Conservation (phyloP, 2,113 vertebrate genomes). For the Bolborhynchus lineola region DNA sequence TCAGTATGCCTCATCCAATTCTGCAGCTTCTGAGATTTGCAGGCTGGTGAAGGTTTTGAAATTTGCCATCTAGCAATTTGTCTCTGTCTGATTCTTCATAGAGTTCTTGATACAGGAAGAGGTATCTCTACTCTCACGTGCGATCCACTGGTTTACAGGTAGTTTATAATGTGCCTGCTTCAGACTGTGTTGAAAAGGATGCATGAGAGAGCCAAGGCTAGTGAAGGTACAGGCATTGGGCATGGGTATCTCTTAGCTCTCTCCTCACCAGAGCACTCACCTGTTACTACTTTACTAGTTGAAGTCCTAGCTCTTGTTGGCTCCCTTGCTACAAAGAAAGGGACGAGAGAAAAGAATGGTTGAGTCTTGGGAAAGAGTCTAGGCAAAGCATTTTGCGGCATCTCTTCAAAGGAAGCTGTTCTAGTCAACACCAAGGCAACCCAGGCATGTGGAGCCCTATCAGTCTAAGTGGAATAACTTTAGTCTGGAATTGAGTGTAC, state of each 20-base stretch:
- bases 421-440: not conserved
- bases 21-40: rapidly evolving
- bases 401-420: not conserved
- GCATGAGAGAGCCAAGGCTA: rapidly evolving
- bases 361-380: not conserved
- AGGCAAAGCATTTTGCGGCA: not conserved
- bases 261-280: conserved; percentile 15
- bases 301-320: conserved; percentile 40
- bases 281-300: conserved; percentile 43
- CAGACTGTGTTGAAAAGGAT: not conserved
- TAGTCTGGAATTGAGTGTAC: not conserved
- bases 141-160: rapidly evolving
- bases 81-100: not conserved
- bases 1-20: rapidly evolving
- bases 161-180: not conserved
- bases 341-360: not conserved
- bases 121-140: rapidly evolving
- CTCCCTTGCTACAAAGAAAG: conserved; percentile 46
- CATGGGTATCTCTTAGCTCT: not conserved
- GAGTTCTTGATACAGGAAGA: rapidly evolving
- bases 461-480: not conserved
- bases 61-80: rapidly evolving
- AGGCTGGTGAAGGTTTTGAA: rapidly evolving
- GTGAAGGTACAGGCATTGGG: not conserved
- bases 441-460: rapidly evolving